phyloP scores from a whole-genome alignment of 2,888 invertebrate genomes.

The Drosophila antonietae region DNA sequence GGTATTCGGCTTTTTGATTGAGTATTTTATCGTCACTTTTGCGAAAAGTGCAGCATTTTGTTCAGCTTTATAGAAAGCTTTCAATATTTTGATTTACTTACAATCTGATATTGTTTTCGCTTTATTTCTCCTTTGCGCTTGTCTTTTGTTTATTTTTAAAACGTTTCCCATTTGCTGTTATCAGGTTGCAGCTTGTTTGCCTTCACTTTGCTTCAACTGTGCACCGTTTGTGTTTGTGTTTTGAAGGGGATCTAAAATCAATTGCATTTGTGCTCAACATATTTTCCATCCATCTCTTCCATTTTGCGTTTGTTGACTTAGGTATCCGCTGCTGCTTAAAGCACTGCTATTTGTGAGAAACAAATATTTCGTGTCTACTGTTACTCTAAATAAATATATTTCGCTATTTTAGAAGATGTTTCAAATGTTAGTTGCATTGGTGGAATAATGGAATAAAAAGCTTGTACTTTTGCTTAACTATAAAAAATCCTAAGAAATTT shows the following conservation, averaged over 20 bases:
- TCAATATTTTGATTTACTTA: conserved; percentile 7
- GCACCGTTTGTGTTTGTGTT: conserved; percentile 24
- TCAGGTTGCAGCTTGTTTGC: conserved; percentile 39
- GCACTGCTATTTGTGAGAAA: conserved; percentile 6
- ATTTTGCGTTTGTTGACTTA: conserved; percentile 12
- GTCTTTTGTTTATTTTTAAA: conserved; percentile 24
- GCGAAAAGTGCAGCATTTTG: neutral
- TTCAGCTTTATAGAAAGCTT: conserved; percentile 2
- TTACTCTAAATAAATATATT: neutral
- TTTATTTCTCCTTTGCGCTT: neutral
- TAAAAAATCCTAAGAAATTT: neutral
- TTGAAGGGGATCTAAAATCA: conserved; percentile 34
- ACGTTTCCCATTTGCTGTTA: conserved; percentile 31
- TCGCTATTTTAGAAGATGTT: neutral
- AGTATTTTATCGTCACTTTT: conserved; percentile 5
- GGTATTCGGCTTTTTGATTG: neutral
- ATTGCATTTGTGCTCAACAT: conserved; percentile 29
- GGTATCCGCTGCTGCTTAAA: neutral
- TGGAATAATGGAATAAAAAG: neutral
- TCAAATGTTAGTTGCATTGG: neutral
- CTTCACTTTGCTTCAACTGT: conserved; percentile 32
- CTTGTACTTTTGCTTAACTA: neutral
- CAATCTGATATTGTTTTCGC: conserved; percentile 1
- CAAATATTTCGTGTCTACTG: conserved; percentile 2
- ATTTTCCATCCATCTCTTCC: conserved; percentile 1